These are phyloP conservation scores for Molossus alvarezi DNA, from an alignment of 2,797 vertebrate genomes.

Conservation along the genomic window DNA sequence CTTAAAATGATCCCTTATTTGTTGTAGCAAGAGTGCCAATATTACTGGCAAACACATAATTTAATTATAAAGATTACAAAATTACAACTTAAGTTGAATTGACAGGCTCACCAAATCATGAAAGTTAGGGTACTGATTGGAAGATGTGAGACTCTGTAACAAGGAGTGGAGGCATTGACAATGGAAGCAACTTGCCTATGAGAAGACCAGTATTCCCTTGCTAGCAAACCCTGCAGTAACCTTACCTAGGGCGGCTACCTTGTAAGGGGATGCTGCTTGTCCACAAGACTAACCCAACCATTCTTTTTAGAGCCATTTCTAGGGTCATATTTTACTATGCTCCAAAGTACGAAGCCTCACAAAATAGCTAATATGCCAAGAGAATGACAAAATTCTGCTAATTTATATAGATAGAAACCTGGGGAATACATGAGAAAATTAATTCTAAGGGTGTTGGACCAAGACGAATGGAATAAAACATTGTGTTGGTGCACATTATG, in stretches of 20 bases:
- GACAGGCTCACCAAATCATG: background rate
- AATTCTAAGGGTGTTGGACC: conserved; percentile 9
- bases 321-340: background rate
- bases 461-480: background rate
- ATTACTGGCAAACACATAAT: background rate
- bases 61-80: background rate
- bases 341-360: background rate
- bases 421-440: background rate
- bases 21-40: background rate
- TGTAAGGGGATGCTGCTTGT: background rate
- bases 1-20: conserved; percentile 52
- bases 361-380: background rate
- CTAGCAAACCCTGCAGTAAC: background rate
- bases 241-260: background rate
- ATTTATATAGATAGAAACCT: background rate
- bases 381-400: background rate
- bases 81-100: conserved; percentile 3
- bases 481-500: background rate
- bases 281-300: background rate
- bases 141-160: background rate
- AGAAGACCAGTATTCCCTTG: background rate
- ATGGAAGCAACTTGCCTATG: background rate
- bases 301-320: background rate
- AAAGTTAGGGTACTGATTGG: background rate
- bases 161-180: background rate